Evolutionary conservation across 2,888 invertebrate genomes (phyloP).

Genomic region (Phymatocera aterrima): DNA sequence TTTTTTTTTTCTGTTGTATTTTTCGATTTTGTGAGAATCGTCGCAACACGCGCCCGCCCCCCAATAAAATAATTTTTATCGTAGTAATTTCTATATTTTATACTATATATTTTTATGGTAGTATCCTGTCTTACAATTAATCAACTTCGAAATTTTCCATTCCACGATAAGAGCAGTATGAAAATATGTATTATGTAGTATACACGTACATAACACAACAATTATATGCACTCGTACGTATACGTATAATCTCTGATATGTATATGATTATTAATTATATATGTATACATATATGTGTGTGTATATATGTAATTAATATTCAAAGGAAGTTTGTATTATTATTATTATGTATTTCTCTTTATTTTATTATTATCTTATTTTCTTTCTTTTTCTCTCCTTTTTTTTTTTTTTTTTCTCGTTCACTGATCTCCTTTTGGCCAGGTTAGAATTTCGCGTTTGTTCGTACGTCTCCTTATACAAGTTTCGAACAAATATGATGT

Average conservation of each 20-base stretch:
- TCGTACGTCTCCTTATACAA: constrained; percentile 9
- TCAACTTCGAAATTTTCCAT: constrained; percentile 55
- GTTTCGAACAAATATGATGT: constrained; percentile 35
- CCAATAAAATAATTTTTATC: constrained; percentile 61
- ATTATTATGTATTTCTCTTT: background rate
- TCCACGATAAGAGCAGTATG: constrained; percentile 58
- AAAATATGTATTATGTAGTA: constrained; percentile 47
- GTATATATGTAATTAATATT: constrained; percentile 8
- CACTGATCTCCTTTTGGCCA: background rate
- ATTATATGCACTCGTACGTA: constrained; percentile 40
- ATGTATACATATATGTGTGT: too few relatives aligned
- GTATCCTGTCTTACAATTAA: constrained; percentile 23
- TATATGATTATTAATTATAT: constrained; percentile 10
- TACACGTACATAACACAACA: constrained; percentile 48
- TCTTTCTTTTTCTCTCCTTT: background rate
- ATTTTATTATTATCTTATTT: background rate
- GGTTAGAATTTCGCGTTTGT: constrained; percentile 9
- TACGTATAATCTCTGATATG: too few relatives aligned
- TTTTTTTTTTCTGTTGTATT: background rate
- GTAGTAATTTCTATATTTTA: constrained; percentile 53
- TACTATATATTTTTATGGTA: constrained; percentile 32
- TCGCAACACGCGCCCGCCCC: constrained; percentile 50
- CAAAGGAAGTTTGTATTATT: constrained; percentile 24
- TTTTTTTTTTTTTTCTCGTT: background rate
- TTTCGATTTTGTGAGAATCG: background rate